Evolutionary conservation across 2,888 invertebrate genomes (phyloP), one percentile per base, ranked within the genome.

Genomic region (Drosophila subsilvestris): DNA sequence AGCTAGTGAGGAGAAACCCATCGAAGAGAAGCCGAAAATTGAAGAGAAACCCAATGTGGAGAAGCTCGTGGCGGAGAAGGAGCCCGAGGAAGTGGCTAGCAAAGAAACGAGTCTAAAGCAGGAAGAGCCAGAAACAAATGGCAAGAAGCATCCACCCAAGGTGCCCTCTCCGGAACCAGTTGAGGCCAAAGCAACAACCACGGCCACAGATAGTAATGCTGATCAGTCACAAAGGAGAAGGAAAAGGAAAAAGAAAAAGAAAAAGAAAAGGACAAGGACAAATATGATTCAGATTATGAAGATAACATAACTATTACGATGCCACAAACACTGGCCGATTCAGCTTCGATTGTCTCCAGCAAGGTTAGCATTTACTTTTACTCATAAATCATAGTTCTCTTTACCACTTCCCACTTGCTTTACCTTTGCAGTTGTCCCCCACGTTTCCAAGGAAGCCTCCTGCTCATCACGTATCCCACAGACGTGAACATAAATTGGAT

Each of bases 221-320:
- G 77, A 84, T 0, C 1, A 58, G 43, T 6, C 53, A 6, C 37
- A 37, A 37, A n/a, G n/a, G n/a, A n/a, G n/a, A n/a, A n/a, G n/a
- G n/a, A n/a, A n/a, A n/a, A n/a, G n/a, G n/a, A n/a, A n/a, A 37
- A 37, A 14, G 37, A 37, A 37, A 14, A n/a, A 2, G 37, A 37
- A 37, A 37, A 37, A 3, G 73, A 75, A 63, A 75, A 76, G 17
- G 88, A 88, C 12, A 87, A 85, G 9, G 78, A 81, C 50, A 86
- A 86, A 66, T 94, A 93, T 48, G 94, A 94, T 89, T 85, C 82
- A 3, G 82, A 83, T 37, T 94, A 92, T 59, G 94, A 94, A 49
- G 93, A 94, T 91, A 93, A 94, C 91, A 93, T 94, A 86, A 94
- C 94, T 59, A 93, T 94, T 75, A 94, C 93, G 76, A 93, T 94